These are phyloP conservation scores for Cryptoblepharus egeriae DNA, from an alignment of 2,797 vertebrate species.

Conservation along the genomic window DNA sequence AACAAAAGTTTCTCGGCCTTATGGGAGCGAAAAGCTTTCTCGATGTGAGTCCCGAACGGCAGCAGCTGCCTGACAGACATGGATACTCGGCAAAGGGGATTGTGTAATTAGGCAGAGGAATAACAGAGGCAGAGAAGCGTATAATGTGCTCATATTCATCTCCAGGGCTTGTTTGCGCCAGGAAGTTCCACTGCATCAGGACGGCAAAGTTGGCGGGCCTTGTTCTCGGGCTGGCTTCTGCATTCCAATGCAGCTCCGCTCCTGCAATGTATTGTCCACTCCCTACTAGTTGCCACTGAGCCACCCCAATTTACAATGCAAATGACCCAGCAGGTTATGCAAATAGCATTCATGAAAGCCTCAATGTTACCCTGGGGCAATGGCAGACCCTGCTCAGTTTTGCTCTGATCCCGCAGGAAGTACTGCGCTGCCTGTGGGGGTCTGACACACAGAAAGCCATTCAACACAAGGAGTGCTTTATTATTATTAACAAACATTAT, in stretches of 20 bases:
- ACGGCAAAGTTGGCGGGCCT: conserved; percentile 4
- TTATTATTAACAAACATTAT: conserved; percentile 27
- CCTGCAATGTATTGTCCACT: not conserved
- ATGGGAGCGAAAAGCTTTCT: not conserved
- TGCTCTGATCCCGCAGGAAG: conserved; percentile 36
- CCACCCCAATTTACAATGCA: conserved; percentile 26
- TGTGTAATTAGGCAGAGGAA: conserved; percentile 44
- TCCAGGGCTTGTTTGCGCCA: conserved; percentile 43
- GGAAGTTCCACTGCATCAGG: conserved; percentile 35
- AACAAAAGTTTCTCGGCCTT: not conserved
- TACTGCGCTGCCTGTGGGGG: conserved; percentile 11
- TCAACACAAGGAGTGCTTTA: conserved; percentile 20
- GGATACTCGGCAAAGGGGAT: conserved; percentile 11
- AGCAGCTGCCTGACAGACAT: conserved; percentile 24
- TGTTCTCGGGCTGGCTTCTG: not conserved
- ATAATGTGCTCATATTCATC: conserved; percentile 46
- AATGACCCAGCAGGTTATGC: conserved; percentile 10
- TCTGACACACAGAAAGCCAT: conserved; percentile 22
- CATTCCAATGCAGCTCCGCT: conserved; percentile 12
- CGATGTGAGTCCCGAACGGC: not conserved
- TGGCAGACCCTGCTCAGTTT: not conserved
- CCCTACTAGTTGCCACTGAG: not conserved
- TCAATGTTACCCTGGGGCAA: conserved; percentile 5
- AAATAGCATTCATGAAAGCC: conserved; percentile 27
- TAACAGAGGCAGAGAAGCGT: conserved; percentile 29